Base-by-base conservation (phyloP, 2,888 invertebrate genomes). In the Erannis defoliaria region DNA sequence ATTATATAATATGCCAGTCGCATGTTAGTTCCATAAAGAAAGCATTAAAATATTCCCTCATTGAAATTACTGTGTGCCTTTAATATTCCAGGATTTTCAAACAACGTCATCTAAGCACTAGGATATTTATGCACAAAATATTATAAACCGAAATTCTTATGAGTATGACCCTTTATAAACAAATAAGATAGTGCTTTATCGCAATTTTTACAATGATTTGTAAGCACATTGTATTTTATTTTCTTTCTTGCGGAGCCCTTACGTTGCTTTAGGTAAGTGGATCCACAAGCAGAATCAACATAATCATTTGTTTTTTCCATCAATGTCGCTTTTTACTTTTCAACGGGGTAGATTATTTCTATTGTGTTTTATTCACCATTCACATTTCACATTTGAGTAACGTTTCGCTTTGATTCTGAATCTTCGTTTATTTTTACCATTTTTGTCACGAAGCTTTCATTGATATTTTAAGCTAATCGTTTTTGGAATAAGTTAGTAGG, bases 171-270 rank as follows among this genome's bases (percentile, higher is more conserved):
- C 29, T 33, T 35, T 10, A 31, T 19, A 50, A 46, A 46, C 18
- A 31, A 14, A 46, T 55, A 42, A 64, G 71, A 76, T 77, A 75
- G 74, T 70, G 71, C 74, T 84, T 85, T 76, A 70, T 81, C 81
- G 82, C 83, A 75, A 79, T 71, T 82, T 81, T 79, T 75, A 78
- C 80, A 81, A 83, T 84, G 83, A 83, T 85, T 85, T 84, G 81
- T 83, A 80, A 90, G 92, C 93, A 92, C 92, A 90, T 90, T 93
- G 88, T 90, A 92, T 81, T 88, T 91, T 92, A 89, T 82, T 92
- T 93, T 92, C 83, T 92, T 93, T 93, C 91, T 93, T 93, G 93
- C 93, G 93, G 93, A 93, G 93, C 90, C 92, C 92, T 91, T 92
- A 89, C 90, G 88, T 92, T 91, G 89, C 85, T 78, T 84, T 91